Percentiles rank a stretch among this genome's conserved stretches.
These are phyloP conservation scores for Meda fulgida DNA, from an alignment of 2,797 vertebrate genomes.

Conservation along the genomic window DNA sequence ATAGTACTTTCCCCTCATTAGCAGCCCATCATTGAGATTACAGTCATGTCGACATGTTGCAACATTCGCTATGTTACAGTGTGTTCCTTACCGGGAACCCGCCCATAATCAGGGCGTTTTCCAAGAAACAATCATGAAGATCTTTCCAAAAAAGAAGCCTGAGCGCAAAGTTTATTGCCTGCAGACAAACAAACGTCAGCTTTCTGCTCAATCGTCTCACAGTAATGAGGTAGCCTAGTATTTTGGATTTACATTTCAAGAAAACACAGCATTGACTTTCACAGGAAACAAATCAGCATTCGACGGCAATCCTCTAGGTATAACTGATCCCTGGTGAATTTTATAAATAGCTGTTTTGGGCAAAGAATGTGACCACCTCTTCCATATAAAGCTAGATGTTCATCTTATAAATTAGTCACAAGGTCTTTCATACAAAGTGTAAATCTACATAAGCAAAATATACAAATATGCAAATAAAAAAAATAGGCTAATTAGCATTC, in stretches of 20 bases:
- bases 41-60: constrained; percentile 46
- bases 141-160: constrained; percentile 33
- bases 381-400: constrained; percentile 17
- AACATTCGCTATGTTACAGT: constrained; percentile 35
- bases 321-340: constrained; percentile 14
- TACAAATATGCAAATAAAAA: not conserved
- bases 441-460: not conserved
- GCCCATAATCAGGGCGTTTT: constrained; percentile 46
- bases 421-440: not conserved
- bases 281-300: constrained; percentile 17
- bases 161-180: constrained; percentile 15
- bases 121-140: constrained; percentile 29
- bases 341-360: constrained; percentile 23
- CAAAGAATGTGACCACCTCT: not conserved
- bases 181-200: constrained; percentile 37
- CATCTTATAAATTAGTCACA: not conserved
- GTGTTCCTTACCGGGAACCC: constrained; percentile 25
- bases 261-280: constrained; percentile 9
- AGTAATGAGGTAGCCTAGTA: not conserved
- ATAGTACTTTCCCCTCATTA: not conserved
- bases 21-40: constrained; percentile 17
- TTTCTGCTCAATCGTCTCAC: not conserved
- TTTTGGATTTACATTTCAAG: constrained; percentile 3
- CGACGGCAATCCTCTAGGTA: constrained; percentile 1
- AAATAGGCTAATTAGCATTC: not conserved